Percentiles rank a stretch among this genome's conserved stretches.
phyloP scores from a whole-genome alignment of 2,797 vertebrate species.

The Neosilurus hyrtlii region DNA sequence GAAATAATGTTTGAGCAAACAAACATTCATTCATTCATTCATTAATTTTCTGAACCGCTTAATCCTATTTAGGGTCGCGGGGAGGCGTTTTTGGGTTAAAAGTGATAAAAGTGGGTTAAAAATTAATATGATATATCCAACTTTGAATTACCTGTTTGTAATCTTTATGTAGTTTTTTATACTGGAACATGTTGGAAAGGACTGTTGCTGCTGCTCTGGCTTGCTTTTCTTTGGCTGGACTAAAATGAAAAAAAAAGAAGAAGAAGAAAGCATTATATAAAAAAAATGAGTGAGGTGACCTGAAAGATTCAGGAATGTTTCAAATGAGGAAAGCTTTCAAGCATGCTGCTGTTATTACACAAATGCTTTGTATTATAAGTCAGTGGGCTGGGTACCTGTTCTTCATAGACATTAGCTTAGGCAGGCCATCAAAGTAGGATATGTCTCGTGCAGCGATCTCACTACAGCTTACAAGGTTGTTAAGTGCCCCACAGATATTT shows the following conservation, averaged over 20 bases:
- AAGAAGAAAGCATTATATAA: neutral
- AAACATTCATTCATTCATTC: too few species aligned
- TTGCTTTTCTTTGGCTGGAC: conserved; percentile 72
- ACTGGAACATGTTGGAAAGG: conserved; percentile 92
- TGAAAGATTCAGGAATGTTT: neutral
- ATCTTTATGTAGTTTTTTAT: conserved; percentile 87
- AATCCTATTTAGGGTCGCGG: too few species aligned
- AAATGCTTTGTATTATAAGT: neutral
- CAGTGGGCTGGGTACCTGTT: conserved; percentile 66
- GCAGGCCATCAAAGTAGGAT: conserved; percentile 77
- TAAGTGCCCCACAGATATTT: conserved; percentile 88
- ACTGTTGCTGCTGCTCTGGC: conserved; percentile 84
- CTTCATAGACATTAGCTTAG: conserved; percentile 82
- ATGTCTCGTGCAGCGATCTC: conserved; percentile 81
- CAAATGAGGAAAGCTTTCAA: neutral
- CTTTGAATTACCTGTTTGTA: conserved; percentile 74
- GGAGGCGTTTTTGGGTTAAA: too few species aligned
- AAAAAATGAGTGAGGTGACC: conserved; percentile 9
- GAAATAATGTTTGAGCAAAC: neutral
- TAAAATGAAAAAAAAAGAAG: conserved; percentile 57
- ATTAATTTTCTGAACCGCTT: too few species aligned
- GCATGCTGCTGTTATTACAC: neutral
- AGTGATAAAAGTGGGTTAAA: neutral
- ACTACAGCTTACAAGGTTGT: conserved; percentile 87
- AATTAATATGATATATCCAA: neutral